Evolutionary conservation across 2,888 invertebrate species (phyloP), one percentile per base, ranked within the genome.

Genomic region (Ligdia adustata): DNA sequence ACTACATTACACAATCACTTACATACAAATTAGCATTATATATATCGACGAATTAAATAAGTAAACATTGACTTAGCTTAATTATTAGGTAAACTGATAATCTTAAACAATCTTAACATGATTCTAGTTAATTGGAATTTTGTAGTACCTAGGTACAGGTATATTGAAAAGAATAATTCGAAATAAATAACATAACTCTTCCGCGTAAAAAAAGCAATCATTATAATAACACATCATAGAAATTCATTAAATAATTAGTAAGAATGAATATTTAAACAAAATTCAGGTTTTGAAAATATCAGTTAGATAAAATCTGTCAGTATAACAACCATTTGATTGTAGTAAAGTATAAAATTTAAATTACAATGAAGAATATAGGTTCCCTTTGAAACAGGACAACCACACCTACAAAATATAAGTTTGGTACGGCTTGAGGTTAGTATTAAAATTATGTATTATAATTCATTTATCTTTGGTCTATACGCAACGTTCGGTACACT

Each of bases 21-120:
- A 89, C 76, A 79, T 77, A 87, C 79, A 77, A 88, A 84, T 85
- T 90, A 90, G 82, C 79, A 79, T 86, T 82, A 83, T 49, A 49
- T 37, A 74, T 44, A 35, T 53, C 75, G 86, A 81, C 72, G 80
- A 87, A 87, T 86, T 85, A 88, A 83, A 88, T 86, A 87, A 85
- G 82, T 88, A 87, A 90, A 90, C 88, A 86, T 83, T 87, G 87
- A 90, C 87, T 88, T 90, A 90, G 85, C 88, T 84, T 87, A 87
- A 81, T 75, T 82, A 83, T 83, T 82, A 83, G 51, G 53, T 57
- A 57, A 88, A 85, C 77, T 76, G 82, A 86, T 75, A 81, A 74
- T 75, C 61, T 75, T 75, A 67, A 57, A 57, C 51, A 54, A 57
- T 51, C 41, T 41, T 56, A 54, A 56, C 52, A 59, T 27, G 45